phyloP scores from a whole-genome alignment of 1,140 invertebrate genomes.

The Hyposmocoma kahamanoa region DNA sequence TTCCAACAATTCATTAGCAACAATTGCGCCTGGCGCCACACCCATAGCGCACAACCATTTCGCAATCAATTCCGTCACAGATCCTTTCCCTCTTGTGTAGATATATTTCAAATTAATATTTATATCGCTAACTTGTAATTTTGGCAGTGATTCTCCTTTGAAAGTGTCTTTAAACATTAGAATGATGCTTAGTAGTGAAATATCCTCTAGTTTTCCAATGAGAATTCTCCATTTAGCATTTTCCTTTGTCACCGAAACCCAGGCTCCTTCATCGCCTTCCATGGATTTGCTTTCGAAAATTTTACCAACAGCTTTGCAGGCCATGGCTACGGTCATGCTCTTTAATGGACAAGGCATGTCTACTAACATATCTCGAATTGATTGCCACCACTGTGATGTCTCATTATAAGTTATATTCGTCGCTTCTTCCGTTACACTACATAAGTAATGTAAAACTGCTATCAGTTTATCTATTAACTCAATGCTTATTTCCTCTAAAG shows the following conservation, averaged over 20 bases:
- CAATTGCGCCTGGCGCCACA: conserved; percentile 75
- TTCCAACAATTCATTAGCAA: conserved; percentile 53
- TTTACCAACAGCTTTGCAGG: conserved; percentile 82
- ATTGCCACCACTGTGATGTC: conserved; percentile 84
- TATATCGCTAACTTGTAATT: conserved; percentile 75
- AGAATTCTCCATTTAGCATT: conserved; percentile 89
- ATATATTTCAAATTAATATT: conserved; percentile 84
- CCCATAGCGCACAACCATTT: conserved; percentile 85
- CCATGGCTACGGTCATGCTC: conserved; percentile 83
- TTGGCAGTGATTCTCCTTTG: conserved; percentile 58
- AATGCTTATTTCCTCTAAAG: conserved; percentile 66
- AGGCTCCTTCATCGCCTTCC: conserved; percentile 77
- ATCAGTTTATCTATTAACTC: conserved; percentile 72
- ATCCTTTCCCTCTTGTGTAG: conserved; percentile 86
- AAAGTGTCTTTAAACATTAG: conserved; percentile 74
- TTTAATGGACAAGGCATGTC: conserved; percentile 81
- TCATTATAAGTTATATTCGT: conserved; percentile 76
- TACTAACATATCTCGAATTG: conserved; percentile 79
- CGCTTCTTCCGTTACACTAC: conserved; percentile 53
- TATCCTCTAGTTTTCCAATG: conserved; percentile 91
- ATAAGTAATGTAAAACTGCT: conserved; percentile 59
- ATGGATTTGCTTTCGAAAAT: conserved; percentile 51
- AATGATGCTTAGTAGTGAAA: conserved; percentile 84
- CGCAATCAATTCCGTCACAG: conserved; percentile 87
- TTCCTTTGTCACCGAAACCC: conserved; percentile 90